Base-by-base conservation (phyloP, 2,797 vertebrate genomes). In the Microtus agrestis region DNA sequence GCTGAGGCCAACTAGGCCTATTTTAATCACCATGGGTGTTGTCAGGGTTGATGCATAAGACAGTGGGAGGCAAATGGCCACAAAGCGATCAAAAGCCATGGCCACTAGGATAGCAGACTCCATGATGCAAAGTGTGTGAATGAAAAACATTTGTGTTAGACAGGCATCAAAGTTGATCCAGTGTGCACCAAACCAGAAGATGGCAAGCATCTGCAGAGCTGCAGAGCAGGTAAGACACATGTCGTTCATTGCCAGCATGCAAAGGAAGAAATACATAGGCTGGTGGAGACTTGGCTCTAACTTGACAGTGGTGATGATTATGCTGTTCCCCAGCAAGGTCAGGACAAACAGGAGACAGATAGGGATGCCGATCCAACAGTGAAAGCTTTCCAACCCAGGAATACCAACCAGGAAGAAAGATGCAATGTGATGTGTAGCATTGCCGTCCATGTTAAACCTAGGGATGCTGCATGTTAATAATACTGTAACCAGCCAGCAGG, bases 21-120 rank as follows among this genome's bases (percentile, higher is more conserved):
- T 88, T 80, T 78, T 91, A 31, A 93, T 54, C 17, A 97, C 93
- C 89, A 84, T 29, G 19, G 89, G 91, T 93, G 98, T 98, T 59
- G 99, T 99, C 85, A 98, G 89, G 19, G 97, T 97, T 11, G 98
- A 98, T 94, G 98, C 29, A 14, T 98, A 97, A 9, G 0, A 69
- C 23, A 97, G 15, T 1, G 98, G 98, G 17, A 96, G 78, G 27
- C 97, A 97, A 76, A 98, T 98, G 87, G 99, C 99, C 25, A 98
- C 97, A 63, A 98, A 99, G 4, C 98, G 98, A 94, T 99, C 99
- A 93, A 99, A 95, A 1, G 99, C 99, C 99, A 99, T 99, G 4
- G 98, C 98, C 79, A 99, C 95, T 40, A 99, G 97, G 87, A 99
- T 82, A 2, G 99, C 98, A 0, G 99, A 99, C 92, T 99, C 99